Evolutionary conservation across 2,888 invertebrate species (phyloP).

Genomic region (Deilephila elpenor): DNA sequence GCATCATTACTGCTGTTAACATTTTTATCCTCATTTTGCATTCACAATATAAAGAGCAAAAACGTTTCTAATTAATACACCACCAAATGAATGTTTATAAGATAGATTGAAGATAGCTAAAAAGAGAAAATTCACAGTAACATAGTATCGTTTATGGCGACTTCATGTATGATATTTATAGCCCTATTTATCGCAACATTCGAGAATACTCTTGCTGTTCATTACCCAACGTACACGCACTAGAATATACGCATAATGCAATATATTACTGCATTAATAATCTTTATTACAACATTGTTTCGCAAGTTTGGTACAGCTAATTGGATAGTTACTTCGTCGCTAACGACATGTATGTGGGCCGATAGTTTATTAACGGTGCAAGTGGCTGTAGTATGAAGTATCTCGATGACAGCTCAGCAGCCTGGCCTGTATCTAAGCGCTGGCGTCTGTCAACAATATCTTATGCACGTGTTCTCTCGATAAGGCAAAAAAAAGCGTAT

Average conservation of each 20-base stretch:
- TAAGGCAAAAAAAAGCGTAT: slow-evolving; percentile 13
- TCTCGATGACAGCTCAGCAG: slow-evolving; percentile 53
- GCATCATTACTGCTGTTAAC: background rate
- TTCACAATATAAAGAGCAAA: background rate
- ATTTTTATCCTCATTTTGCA: slow-evolving; percentile 21
- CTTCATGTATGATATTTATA: slow-evolving; percentile 11
- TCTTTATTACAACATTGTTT: slow-evolving; percentile 51
- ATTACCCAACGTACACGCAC: slow-evolving; percentile 19
- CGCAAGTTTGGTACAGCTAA: slow-evolving; percentile 50
- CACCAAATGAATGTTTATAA: background rate
- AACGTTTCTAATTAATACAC: background rate
- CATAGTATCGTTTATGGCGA: background rate
- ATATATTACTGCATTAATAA: slow-evolving; percentile 26
- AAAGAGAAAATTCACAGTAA: background rate
- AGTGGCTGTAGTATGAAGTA: slow-evolving; percentile 47
- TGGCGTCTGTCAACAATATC: slow-evolving; percentile 22
- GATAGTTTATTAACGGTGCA: slow-evolving; percentile 69
- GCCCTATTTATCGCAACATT: slow-evolving; percentile 11
- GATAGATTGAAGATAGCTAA: background rate
- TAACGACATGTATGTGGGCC: slow-evolving; percentile 70
- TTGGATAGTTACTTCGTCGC: slow-evolving; percentile 56
- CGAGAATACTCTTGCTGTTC: slow-evolving; percentile 5
- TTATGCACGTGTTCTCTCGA: slow-evolving; percentile 18
- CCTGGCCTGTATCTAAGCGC: background rate
- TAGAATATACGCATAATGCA: slow-evolving; percentile 17